Percentiles rank a stretch among this genome's conserved stretches.
These are phyloP conservation scores for Beroe ovata DNA, from an alignment of 37 sponge, comb jelly and placozoan species.

Conservation along the genomic window DNA sequence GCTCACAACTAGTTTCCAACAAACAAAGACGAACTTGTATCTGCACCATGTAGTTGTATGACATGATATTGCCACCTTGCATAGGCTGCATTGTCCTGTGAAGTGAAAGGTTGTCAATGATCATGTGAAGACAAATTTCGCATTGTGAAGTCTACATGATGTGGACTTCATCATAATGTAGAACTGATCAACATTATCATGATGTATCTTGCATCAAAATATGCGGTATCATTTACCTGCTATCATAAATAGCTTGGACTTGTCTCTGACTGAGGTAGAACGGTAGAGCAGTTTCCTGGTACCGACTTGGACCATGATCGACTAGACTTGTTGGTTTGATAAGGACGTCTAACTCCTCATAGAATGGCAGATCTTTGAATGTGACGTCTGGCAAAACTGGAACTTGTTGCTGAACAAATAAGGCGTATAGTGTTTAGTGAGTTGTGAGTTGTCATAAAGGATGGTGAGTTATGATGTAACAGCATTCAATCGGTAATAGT, in stretches of 20 bases:
- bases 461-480: no score
- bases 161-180: background rate
- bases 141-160: background rate
- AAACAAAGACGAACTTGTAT: conserved; percentile 47
- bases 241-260: conserved; percentile 66
- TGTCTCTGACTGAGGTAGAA: conserved; percentile 64
- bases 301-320: conserved; percentile 55
- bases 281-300: conserved; percentile 59
- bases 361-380: conserved; percentile 64
- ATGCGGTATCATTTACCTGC: no score
- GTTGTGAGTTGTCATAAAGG: no score
- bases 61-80: conserved; percentile 60
- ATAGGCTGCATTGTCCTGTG: conserved; percentile 53
- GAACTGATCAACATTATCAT: background rate
- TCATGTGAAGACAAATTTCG: background rate
- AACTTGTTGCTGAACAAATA: conserved; percentile 22
- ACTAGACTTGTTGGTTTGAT: conserved; percentile 58
- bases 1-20: conserved; percentile 53
- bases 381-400: conserved; percentile 59
- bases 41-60: conserved; percentile 64
- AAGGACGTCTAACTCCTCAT: conserved; percentile 38
- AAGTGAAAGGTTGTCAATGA: background rate
- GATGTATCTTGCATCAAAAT: background rate
- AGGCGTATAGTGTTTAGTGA: no score
- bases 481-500: no score